A percentile compares a stretch with the other conserved stretches of the same genome.
Evolutionary conservation across 2,888 invertebrate genomes (phyloP).

Genomic region (Dasypolia templi): DNA sequence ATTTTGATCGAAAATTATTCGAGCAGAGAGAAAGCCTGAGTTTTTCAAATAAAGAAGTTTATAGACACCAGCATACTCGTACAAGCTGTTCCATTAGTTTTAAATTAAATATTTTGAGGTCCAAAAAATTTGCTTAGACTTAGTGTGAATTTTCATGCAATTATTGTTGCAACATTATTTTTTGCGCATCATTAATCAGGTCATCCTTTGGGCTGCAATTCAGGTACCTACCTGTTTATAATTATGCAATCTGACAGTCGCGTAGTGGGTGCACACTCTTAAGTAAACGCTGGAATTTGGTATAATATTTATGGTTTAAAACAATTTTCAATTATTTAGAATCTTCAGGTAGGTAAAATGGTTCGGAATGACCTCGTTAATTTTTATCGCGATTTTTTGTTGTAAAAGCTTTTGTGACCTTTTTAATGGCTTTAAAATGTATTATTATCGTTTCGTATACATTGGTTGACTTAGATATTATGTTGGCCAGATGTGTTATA

Average conservation of each 20-base stretch:
- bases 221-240: too few species aligned
- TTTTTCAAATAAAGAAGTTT: too few species aligned
- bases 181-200: too few species aligned
- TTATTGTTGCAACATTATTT: too few species aligned
- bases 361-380: conserved; percentile 12
- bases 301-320: conserved; percentile 23
- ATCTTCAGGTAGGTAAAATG: conserved; percentile 14
- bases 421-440: not conserved
- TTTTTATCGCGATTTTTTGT: conserved; percentile 11
- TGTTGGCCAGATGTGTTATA: not conserved
- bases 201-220: too few species aligned
- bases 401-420: not conserved
- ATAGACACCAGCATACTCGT: too few species aligned
- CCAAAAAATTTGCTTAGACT: too few species aligned
- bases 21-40: too few species aligned
- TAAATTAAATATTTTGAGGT: too few species aligned
- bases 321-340: conserved; percentile 38
- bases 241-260: too few species aligned
- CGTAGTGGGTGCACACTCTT: not conserved
- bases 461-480: not conserved
- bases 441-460: not conserved
- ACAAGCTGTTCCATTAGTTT: too few species aligned
- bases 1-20: not conserved
- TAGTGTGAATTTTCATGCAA: too few species aligned
- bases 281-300: not conserved